Conservation (phyloP, 2,888 invertebrate species). For the Drosophila anceps region DNA sequence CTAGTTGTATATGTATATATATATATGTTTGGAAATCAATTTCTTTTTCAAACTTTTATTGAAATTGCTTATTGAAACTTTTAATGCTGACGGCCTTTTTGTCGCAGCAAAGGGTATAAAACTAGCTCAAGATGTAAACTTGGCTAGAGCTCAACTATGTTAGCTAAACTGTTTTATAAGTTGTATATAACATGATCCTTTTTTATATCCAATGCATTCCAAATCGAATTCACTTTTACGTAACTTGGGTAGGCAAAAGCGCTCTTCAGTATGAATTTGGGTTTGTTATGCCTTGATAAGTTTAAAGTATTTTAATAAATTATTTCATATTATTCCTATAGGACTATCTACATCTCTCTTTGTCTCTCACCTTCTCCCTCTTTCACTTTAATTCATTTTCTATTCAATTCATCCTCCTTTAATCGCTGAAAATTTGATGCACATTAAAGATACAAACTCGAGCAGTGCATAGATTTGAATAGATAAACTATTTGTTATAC, state of each 20-base stretch:
- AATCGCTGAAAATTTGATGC: conserved; percentile 13
- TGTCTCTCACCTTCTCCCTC: background rate
- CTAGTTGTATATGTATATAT: too few species aligned
- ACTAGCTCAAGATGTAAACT: background rate
- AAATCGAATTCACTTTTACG: background rate
- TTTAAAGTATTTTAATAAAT: background rate
- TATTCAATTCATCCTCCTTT: background rate
- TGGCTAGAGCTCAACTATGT: background rate
- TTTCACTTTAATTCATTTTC: background rate
- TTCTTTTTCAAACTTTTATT: background rate
- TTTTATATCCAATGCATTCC: background rate
- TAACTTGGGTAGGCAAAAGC: too few species aligned
- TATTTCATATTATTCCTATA: background rate
- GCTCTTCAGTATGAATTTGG: background rate
- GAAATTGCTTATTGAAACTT: background rate
- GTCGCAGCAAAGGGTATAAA: too few species aligned
- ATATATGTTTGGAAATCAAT: too few species aligned
- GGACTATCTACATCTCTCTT: background rate
- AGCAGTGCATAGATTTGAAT: conserved; percentile 7
- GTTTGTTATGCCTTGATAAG: background rate
- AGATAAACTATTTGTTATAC: conserved; percentile 6
- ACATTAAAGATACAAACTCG: conserved; percentile 12
- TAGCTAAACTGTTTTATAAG: background rate
- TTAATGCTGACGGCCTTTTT: background rate
- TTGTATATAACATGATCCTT: background rate